phyloP scores from a whole-genome alignment of 2,113 vertebrate species.

The Tympanuchus pallidicinctus region DNA sequence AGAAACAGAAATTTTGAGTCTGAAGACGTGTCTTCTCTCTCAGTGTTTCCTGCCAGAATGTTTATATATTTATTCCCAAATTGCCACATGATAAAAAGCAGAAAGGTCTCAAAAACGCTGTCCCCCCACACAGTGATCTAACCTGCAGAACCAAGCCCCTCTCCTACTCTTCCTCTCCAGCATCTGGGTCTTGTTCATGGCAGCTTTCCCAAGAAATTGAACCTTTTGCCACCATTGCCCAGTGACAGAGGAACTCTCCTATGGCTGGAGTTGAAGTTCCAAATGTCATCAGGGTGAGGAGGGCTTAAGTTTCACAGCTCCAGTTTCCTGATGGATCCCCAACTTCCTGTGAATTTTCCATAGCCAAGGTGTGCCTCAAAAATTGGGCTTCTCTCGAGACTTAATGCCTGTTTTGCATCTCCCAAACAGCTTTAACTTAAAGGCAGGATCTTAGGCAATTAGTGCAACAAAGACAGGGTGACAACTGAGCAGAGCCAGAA shows the following conservation, averaged over 20 bases:
- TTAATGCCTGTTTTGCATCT: constrained; percentile 40
- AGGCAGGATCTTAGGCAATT: constrained; percentile 18
- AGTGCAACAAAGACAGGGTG: constrained; percentile 35
- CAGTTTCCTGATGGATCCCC: background rate
- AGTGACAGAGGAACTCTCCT: background rate
- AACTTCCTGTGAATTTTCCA: background rate
- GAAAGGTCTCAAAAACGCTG: background rate
- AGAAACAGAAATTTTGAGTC: background rate
- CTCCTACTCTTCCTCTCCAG: background rate
- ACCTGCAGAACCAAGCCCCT: background rate
- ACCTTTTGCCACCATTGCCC: background rate
- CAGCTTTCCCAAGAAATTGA: background rate
- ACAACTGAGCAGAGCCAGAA: constrained; percentile 55
- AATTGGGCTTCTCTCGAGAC: background rate
- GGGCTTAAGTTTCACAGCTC: background rate
- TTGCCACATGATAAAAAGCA: background rate
- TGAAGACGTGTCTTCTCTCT: background rate
- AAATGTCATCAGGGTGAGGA: background rate
- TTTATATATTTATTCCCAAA: background rate
- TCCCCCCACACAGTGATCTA: background rate
- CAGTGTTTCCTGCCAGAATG: background rate
- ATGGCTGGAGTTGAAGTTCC: background rate
- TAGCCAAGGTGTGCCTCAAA: background rate
- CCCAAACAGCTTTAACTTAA: constrained; percentile 25
- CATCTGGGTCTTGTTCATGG: background rate